A percentile compares a stretch with the other conserved stretches of the same genome.
Conservation (phyloP, 2,113 vertebrate species). For the Mirza zaza region DNA sequence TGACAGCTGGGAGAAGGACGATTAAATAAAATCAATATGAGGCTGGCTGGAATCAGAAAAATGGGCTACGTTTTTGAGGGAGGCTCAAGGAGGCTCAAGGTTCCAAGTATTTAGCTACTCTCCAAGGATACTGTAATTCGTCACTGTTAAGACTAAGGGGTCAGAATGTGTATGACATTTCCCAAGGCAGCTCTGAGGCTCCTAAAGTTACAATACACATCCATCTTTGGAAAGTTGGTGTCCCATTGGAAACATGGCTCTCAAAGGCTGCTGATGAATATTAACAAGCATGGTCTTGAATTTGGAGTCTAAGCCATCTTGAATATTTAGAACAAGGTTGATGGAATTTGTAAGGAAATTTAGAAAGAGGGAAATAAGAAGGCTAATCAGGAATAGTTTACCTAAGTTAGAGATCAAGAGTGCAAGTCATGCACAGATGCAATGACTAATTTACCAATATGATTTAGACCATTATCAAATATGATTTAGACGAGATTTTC, state of each 20-base stretch:
- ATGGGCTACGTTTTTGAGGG: background rate
- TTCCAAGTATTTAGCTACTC: background rate
- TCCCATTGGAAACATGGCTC: background rate
- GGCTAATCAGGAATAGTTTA: background rate
- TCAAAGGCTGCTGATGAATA: background rate
- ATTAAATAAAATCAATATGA: constrained; percentile 46
- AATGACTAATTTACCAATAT: background rate
- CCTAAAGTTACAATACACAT: background rate
- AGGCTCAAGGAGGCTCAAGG: background rate
- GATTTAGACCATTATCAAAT: background rate
- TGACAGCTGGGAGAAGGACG: constrained; percentile 57
- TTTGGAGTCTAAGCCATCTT: background rate
- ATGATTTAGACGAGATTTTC: background rate
- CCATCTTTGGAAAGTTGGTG: background rate
- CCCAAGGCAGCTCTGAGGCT: background rate
- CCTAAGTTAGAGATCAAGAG: background rate
- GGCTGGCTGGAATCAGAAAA: constrained; percentile 43
- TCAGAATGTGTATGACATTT: background rate
- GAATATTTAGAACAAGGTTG: background rate
- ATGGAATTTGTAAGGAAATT: background rate
- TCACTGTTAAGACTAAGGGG: background rate
- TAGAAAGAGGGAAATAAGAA: background rate
- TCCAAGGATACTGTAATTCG: constrained; percentile 19
- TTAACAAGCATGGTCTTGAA: background rate
- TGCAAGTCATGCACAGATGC: background rate